These are phyloP conservation scores for Oreohelix idahoensis DNA, from an alignment of 1,140 invertebrate genomes.

Conservation along the genomic window DNA sequence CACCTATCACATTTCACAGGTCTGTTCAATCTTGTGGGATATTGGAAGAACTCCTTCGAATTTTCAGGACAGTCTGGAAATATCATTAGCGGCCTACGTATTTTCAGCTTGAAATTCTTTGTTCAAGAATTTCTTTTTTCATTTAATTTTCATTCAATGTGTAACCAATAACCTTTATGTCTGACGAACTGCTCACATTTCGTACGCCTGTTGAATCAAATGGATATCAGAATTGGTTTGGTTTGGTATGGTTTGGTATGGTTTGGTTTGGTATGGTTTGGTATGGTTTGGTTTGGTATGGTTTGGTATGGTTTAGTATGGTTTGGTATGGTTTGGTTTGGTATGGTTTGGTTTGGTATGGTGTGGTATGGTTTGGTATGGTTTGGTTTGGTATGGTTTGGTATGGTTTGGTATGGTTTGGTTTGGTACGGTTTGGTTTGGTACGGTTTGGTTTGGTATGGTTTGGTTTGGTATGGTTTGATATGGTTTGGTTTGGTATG, in stretches of 20 bases:
- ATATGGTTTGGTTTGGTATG: slow-evolving; percentile 55
- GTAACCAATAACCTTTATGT: no score
- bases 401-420: slow-evolving; percentile 57
- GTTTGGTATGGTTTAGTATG: slow-evolving; percentile 56
- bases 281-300: slow-evolving; percentile 57
- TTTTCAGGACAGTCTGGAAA: no score
- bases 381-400: slow-evolving; percentile 55
- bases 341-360: slow-evolving; percentile 57
- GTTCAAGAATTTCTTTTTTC: no score
- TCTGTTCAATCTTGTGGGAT: no score
- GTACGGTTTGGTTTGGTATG: slow-evolving; percentile 60
- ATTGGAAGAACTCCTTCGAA: no score
- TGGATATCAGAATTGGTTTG: no score
- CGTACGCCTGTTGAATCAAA: no score
- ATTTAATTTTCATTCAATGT: no score
- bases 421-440: slow-evolving; percentile 58
- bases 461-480: slow-evolving; percentile 54
- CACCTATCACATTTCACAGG: no score
- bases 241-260: slow-evolving; percentile 57
- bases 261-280: slow-evolving; percentile 55
- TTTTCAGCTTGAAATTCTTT: no score
- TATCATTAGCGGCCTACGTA: no score
- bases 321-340: slow-evolving; percentile 56
- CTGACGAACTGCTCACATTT: no score
- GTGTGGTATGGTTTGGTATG: slow-evolving; percentile 52